Conservation (phyloP, 2,888 invertebrate genomes). For the Litoditis marina region DNA sequence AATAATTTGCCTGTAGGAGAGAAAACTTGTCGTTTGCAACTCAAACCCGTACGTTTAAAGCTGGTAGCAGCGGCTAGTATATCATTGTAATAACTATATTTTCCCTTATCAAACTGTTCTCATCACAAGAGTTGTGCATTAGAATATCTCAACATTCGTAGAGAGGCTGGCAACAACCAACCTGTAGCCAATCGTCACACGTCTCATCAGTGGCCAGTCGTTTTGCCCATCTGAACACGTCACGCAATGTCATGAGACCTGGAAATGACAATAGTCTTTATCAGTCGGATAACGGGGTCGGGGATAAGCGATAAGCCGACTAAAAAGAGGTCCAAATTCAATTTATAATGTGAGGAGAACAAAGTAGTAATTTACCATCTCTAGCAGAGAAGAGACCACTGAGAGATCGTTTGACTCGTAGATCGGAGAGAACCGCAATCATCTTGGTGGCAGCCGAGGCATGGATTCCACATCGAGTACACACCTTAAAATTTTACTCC, state of each 20-base stretch:
- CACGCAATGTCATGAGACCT: slow-evolving; percentile 56
- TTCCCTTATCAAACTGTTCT: slow-evolving; percentile 11
- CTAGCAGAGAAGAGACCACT: slow-evolving; percentile 53
- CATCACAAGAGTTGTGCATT: slow-evolving; percentile 6
- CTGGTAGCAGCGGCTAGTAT: too few relatives aligned
- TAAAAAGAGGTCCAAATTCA: too few relatives aligned
- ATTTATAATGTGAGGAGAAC: background rate
- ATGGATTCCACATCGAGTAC: slow-evolving; percentile 45
- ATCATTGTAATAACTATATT: background rate
- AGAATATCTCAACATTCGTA: too few relatives aligned
- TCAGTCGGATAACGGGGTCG: too few relatives aligned
- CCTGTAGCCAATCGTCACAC: slow-evolving; percentile 35
- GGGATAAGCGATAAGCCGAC: too few relatives aligned
- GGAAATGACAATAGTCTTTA: background rate
- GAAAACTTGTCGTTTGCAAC: too few relatives aligned
- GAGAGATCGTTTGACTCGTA: slow-evolving; percentile 41
- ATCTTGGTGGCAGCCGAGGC: slow-evolving; percentile 50
- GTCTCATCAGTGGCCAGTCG: slow-evolving; percentile 39
- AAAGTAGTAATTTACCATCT: slow-evolving; percentile 30
- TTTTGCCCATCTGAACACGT: slow-evolving; percentile 55
- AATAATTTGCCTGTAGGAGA: too few relatives aligned
- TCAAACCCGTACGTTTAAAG: too few relatives aligned
- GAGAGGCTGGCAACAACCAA: background rate
- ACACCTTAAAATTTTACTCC: slow-evolving; percentile 18
- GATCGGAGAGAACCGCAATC: slow-evolving; percentile 51